Evolutionary conservation across 2,113 vertebrate species (phyloP).

Genomic region (Ellobius talpinus): DNA sequence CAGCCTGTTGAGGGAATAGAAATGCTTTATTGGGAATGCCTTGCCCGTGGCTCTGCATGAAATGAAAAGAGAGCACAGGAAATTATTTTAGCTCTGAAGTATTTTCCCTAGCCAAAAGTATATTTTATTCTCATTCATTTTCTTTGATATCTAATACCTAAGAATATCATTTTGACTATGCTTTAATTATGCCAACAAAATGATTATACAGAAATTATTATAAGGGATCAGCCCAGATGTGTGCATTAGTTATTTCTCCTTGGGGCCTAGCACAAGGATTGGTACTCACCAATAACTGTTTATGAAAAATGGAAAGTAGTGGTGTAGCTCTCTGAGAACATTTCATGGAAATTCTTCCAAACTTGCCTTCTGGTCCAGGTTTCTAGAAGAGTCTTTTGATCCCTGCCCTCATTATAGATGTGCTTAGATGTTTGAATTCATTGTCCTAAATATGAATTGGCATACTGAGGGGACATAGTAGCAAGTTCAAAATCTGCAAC

Average conservation of each 20-base stretch:
- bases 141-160: slow-evolving; percentile 3
- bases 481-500: neutral
- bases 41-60: slow-evolving; percentile 46
- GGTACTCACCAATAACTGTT: neutral
- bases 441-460: neutral
- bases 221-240: slow-evolving; percentile 3
- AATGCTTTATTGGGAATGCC: slow-evolving; percentile 65
- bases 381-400: neutral
- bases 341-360: neutral
- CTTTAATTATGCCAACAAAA: slow-evolving; percentile 15
- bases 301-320: slow-evolving; percentile 5
- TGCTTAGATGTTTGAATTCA: neutral
- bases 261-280: neutral
- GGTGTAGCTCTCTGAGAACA: neutral
- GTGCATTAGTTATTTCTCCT: neutral
- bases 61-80: slow-evolving; percentile 59
- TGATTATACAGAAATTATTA: neutral
- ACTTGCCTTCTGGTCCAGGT: neutral
- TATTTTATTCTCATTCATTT: slow-evolving; percentile 53
- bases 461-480: neutral
- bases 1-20: slow-evolving; percentile 60
- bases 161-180: slow-evolving; percentile 19
- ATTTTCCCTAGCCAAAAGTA: neutral
- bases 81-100: slow-evolving; percentile 49
- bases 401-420: neutral